These are phyloP conservation scores for Ophioderma brevispina DNA, from an alignment of 35 echinoderm and acorn worm genomes.

Conservation along the genomic window DNA sequence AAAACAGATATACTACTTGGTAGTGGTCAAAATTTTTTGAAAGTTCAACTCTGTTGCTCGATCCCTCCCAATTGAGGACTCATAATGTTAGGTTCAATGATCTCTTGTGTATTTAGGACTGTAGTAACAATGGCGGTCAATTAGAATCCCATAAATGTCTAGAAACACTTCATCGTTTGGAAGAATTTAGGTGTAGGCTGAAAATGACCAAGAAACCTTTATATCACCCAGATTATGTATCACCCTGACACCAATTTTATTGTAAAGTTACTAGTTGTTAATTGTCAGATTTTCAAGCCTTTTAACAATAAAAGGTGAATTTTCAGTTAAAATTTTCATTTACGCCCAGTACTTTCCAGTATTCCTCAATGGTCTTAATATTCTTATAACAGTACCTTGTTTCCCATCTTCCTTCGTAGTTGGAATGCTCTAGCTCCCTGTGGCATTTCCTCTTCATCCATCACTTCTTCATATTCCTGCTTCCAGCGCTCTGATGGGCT, in stretches of 20 bases:
- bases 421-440: neutral
- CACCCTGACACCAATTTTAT: no score
- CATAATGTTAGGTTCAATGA: slow-evolving; percentile 17
- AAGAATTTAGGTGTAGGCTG: neutral
- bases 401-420: neutral
- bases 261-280: no score
- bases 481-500: neutral
- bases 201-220: no score
- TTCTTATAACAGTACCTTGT: neutral
- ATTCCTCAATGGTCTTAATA: no score
- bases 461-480: neutral
- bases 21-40: slow-evolving; percentile 14
- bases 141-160: slow-evolving; percentile 15
- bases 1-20: no score
- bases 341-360: no score
- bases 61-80: neutral
- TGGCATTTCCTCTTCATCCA: neutral
- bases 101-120: neutral
- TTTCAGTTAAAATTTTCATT: no score
- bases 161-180: neutral
- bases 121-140: neutral
- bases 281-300: no score
- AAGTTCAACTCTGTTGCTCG: slow-evolving; percentile 15
- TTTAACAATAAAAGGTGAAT: no score
- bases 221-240: no score